phyloP scores from a whole-genome alignment of 1,140 invertebrate genomes.

The Cataglyphis hispanica region DNA sequence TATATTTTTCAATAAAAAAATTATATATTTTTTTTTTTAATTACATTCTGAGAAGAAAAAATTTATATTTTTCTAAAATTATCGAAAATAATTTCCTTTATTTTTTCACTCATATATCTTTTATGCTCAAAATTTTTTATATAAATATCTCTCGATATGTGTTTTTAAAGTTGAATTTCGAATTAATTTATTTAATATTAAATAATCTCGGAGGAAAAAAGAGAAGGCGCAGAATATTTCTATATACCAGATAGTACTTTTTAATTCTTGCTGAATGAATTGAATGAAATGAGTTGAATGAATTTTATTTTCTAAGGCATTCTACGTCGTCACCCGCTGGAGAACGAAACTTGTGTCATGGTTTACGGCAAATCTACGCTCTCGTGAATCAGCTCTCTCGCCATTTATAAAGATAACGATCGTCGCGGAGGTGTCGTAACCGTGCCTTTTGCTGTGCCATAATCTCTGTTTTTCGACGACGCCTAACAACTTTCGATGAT shows the following conservation, averaged over 20 bases:
- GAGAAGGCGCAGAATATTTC: not conserved
- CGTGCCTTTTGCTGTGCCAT: constrained; percentile 8
- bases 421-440: constrained; percentile 76
- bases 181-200: not conserved
- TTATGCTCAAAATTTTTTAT: not conserved
- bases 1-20: too few species aligned
- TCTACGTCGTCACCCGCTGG: not conserved
- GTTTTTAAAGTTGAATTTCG: not conserved
- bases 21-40: not conserved
- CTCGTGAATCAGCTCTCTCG: constrained; percentile 54
- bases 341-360: not conserved
- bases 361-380: constrained; percentile 41
- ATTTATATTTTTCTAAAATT: not conserved
- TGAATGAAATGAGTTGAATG: too few species aligned
- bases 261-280: too few species aligned
- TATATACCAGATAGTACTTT: not conserved
- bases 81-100: not conserved
- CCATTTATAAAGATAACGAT: constrained; percentile 78
- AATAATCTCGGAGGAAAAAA: not conserved
- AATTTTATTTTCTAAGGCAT: constrained; percentile 5
- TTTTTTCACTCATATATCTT: not conserved
- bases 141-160: not conserved
- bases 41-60: not conserved
- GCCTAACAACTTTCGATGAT: constrained; percentile 40
- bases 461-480: constrained; percentile 51